phyloP scores from a whole-genome alignment of 2,888 invertebrate genomes.

The Eupsilia transversa region DNA sequence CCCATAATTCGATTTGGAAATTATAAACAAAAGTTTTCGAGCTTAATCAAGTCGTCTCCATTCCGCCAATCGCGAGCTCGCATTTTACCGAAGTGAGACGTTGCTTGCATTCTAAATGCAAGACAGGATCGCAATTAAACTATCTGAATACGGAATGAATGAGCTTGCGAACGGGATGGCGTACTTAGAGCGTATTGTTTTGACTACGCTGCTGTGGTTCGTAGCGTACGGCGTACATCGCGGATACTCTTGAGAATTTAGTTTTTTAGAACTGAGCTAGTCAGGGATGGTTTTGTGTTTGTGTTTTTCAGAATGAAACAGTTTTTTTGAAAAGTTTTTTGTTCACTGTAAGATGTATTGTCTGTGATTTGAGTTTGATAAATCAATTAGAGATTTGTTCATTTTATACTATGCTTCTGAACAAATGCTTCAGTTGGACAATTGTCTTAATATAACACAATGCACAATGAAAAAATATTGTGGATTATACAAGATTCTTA shows the following conservation, averaged over 20 bases:
- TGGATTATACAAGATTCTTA: background rate
- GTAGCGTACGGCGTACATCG: background rate
- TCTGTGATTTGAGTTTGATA: background rate
- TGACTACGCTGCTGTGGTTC: conserved; percentile 25
- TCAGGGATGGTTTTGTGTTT: background rate
- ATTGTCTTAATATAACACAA: background rate
- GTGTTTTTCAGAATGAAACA: background rate
- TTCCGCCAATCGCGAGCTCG: conserved; percentile 61
- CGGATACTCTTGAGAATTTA: background rate
- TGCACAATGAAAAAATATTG: background rate
- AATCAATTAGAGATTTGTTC: background rate
- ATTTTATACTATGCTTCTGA: background rate
- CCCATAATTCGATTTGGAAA: conserved; percentile 59
- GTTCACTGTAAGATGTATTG: background rate
- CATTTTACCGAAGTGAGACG: conserved; percentile 69
- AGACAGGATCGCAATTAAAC: conserved; percentile 79
- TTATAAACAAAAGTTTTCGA: conserved; percentile 63
- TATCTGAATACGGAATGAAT: conserved; percentile 78
- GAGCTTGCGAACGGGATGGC: conserved; percentile 60
- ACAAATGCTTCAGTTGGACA: background rate
- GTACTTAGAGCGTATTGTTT: conserved; percentile 66
- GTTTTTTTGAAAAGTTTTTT: background rate
- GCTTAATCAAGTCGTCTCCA: conserved; percentile 62
- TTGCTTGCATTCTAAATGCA: conserved; percentile 77
- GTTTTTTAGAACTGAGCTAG: conserved; percentile 3